Base-by-base conservation (phyloP, 2,113 vertebrate genomes). In the Perca schrenkii region DNA sequence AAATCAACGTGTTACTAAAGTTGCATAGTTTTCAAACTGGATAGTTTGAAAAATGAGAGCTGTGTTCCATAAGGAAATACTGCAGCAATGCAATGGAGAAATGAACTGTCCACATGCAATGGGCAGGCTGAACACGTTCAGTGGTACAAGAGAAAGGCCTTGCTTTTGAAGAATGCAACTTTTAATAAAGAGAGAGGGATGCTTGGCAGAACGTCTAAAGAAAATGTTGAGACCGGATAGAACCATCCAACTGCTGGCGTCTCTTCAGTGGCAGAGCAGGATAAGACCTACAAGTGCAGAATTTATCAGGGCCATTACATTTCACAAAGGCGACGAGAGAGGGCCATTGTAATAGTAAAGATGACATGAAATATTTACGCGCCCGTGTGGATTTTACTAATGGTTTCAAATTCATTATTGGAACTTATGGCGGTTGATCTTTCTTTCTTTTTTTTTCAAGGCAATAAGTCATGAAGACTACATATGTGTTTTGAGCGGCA, bases 81-180 rank as follows among this genome's bases (percentile, higher is more conserved):
- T 77, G 86, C 84, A 84, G 88, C 89, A 92, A 92, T 92, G 93
- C 89, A 82, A 94, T 92, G 93, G 89, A 92, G 85, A 86, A 89
- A 94, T 92, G 86, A 90, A 90, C 86, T 77, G 77, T 90, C 85
- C 85, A 86, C 94, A 95, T 94, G 94, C 94, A 91, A 83, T 70
- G 80, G 88, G 90, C 93, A 91, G 88, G 89, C 91, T 83, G 85
- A 91, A 89, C 93, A 91, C 79, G 61, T 86, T 88, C 82, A 63
- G 79, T 72, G 88, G 76, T 87, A 90, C 92, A 91, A 93, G 94
- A 94, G 93, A 94, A 95, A 91, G 92, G 90, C 80, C 79, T 91
- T 74, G 85, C 86, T 92, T 93, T 89, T 89, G 73, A 79, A 73
- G 80, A 86, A 89, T 80, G 68, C 72, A 87, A 89, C 82, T 88